Base-by-base conservation (phyloP, 2,113 vertebrate species). In the Lagopus leucura region DNA sequence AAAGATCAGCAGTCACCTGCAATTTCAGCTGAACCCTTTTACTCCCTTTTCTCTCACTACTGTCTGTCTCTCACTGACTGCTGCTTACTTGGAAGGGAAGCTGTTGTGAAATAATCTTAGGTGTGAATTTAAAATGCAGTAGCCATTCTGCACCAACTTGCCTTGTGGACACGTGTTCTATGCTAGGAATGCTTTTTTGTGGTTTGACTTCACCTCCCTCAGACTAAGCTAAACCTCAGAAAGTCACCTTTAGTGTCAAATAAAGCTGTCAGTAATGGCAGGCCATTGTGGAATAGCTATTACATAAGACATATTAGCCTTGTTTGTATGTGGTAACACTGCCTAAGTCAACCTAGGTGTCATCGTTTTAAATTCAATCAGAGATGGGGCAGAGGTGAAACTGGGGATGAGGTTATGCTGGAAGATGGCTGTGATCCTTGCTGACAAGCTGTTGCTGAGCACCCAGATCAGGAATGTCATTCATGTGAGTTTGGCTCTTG, bases 1-100 rank as follows among this genome's bases (percentile, higher is more conserved):
- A 43, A 78, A 70, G 17, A 27, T 18, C 18, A 73, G 24, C 18
- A 65, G 2, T 34, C 5, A 7, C 15, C 13, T 66, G 24, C 14
- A 36, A 12, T 80, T 77, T 81, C 43, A 2, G 19, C 84, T 71
- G 45, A 65, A 74, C 54, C 25, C 34, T 61, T 61, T 17, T 13
- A 14, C 20, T 65, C 28, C 43, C 1, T 0, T 10, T 12, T 11
- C 1, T 13, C 9, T 4, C 6, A 4, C n/a, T 43, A 7, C 25
- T 36, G 6, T 30, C 38, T 84, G 42, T 47, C 36, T 73, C 30
- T 55, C 21, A 16, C 25, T 57, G 21, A 32, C 20, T 43, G 13
- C 47, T 52, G 12, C 69, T 38, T 52, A 20, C 13, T 28, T 71
- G 13, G 47, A 71, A 80, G 13, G 55, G 16, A 87, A 60, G 36